Evolutionary conservation across 1,140 invertebrate genomes (phyloP).

Genomic region (Aphelenchoides fujianensis): DNA sequence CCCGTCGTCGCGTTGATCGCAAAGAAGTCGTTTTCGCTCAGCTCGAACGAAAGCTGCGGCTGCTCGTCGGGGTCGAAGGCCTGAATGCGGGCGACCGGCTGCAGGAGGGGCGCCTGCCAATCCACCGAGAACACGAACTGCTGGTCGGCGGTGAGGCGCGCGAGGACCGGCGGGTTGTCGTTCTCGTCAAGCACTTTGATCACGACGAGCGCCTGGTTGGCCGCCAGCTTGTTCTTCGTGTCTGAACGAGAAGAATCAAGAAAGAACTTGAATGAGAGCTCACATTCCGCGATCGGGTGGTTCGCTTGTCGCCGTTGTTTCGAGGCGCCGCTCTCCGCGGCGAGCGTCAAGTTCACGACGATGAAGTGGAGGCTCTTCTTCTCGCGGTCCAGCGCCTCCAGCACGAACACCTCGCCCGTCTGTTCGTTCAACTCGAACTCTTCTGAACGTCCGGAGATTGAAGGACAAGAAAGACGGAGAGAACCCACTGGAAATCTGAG

Average conservation of each 20-base stretch:
- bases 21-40: constrained; percentile 40
- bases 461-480: background rate
- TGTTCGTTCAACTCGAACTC: constrained; percentile 53
- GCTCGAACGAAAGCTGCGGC: constrained; percentile 39
- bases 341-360: constrained; percentile 49
- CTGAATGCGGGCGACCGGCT: constrained; percentile 41
- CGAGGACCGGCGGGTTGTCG: constrained; percentile 52
- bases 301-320: constrained; percentile 21
- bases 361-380: constrained; percentile 51
- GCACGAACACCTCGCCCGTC: constrained; percentile 50
- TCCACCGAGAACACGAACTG: constrained; percentile 49
- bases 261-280: constrained; percentile 36
- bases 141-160: constrained; percentile 26
- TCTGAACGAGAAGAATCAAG: constrained; percentile 36
- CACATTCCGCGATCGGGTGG: constrained; percentile 53
- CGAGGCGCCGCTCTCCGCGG: background rate
- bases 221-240: constrained; percentile 39
- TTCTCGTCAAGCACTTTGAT: constrained; percentile 57
- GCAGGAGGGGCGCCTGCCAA: constrained; percentile 37
- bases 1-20: constrained; percentile 44
- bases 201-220: constrained; percentile 51
- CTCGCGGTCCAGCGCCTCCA: constrained; percentile 48
- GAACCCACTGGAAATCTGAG: constrained; percentile 3
- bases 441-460: constrained; percentile 33
- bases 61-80: constrained; percentile 52